These are phyloP conservation scores for Scaptomyza montana DNA, from an alignment of 1,140 invertebrate genomes.

Conservation along the genomic window DNA sequence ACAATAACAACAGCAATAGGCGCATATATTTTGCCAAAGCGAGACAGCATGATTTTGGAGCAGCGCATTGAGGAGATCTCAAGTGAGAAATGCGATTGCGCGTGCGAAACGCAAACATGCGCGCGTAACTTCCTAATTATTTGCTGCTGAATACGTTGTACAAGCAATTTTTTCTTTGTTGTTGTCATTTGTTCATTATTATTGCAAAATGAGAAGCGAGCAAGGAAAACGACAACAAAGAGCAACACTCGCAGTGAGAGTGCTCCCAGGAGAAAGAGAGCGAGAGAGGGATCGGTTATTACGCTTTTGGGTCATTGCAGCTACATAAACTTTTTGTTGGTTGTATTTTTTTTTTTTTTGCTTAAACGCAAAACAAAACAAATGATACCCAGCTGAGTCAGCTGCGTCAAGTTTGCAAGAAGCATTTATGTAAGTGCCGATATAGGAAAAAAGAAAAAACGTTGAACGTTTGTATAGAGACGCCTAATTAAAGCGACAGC, in stretches of 20 bases:
- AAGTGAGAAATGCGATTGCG: conserved; percentile 48
- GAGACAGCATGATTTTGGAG: conserved; percentile 28
- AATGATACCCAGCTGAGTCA: conserved; percentile 25
- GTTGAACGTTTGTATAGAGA: conserved; percentile 32
- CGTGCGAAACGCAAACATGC: conserved; percentile 67
- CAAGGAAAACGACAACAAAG: conserved; percentile 11
- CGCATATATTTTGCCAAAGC: conserved; percentile 18
- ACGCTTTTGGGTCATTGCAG: conserved; percentile 42
- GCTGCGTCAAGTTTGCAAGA: conserved; percentile 41
- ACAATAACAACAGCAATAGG: background rate
- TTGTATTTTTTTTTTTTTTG: conserved; percentile 21
- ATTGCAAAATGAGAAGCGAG: conserved; percentile 38
- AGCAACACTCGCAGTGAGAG: background rate
- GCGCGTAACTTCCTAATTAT: conserved; percentile 53
- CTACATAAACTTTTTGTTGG: conserved; percentile 8
- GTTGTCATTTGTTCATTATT: conserved; percentile 43
- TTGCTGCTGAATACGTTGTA: conserved; percentile 26
- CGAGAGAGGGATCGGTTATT: conserved; percentile 21
- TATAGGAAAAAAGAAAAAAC: conserved; percentile 21
- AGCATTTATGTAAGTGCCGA: conserved; percentile 45
- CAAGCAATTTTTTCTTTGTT: conserved; percentile 23
- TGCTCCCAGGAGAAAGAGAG: background rate
- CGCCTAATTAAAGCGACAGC: conserved; percentile 57
- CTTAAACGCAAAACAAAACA: conserved; percentile 28
- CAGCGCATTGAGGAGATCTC: conserved; percentile 28